Evolutionary conservation across 2,888 invertebrate genomes (phyloP).

Genomic region (Epirrhoe alternata): DNA sequence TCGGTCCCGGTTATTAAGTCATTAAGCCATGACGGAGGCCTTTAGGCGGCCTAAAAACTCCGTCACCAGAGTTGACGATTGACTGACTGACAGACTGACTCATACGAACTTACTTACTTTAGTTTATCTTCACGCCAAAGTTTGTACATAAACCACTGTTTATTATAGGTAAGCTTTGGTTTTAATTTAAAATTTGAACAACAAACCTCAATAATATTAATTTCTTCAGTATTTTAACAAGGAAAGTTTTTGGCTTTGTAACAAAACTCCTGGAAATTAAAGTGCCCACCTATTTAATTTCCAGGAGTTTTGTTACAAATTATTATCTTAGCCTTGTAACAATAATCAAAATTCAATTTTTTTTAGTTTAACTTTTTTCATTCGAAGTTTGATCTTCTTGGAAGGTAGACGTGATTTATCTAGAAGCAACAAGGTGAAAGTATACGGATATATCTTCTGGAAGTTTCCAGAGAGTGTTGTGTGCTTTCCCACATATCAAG

Average conservation of each 20-base stretch:
- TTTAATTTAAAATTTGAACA: neutral
- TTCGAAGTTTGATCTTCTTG: neutral
- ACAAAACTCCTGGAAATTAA: slow-evolving; percentile 18
- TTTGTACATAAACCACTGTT: no score
- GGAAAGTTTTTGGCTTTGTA: slow-evolving; percentile 36
- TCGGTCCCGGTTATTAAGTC: no score
- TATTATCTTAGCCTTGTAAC: slow-evolving; percentile 21
- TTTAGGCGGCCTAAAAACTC: no score
- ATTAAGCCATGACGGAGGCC: no score
- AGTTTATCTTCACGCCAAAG: no score
- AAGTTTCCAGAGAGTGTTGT: neutral
- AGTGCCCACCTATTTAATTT: no score
- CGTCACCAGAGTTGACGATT: no score
- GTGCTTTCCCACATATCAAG: no score
- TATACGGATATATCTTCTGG: neutral
- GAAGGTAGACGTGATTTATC: slow-evolving; percentile 2
- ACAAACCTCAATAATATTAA: slow-evolving; percentile 19
- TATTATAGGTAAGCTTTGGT: neutral
- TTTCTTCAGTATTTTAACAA: slow-evolving; percentile 42
- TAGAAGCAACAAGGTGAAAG: neutral
- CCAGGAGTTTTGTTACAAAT: no score
- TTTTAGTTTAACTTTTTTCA: slow-evolving; percentile 1
- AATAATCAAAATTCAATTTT: neutral
- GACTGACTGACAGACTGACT: no score
- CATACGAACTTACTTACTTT: no score